Conservation (phyloP, 1,140 invertebrate genomes). For the Drosophila kohkoa region DNA sequence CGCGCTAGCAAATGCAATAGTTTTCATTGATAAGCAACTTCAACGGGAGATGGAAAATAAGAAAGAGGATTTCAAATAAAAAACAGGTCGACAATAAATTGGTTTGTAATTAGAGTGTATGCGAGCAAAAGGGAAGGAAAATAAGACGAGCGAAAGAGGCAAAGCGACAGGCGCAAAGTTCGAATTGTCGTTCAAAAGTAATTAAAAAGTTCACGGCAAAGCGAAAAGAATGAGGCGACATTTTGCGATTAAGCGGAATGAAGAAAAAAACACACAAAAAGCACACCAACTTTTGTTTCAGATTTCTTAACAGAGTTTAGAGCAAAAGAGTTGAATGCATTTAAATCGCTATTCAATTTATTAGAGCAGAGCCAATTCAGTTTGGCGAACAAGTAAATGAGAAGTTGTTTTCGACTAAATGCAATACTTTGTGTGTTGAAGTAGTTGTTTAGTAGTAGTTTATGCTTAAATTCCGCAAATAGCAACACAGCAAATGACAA, state of each 20-base stretch:
- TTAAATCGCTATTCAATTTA: slow-evolving; percentile 41
- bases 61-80: slow-evolving; percentile 36
- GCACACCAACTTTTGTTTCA: slow-evolving; percentile 11
- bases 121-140: slow-evolving; percentile 23
- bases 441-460: slow-evolving; percentile 47
- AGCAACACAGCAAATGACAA: slow-evolving; percentile 17
- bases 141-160: slow-evolving; percentile 3
- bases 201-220: slow-evolving; percentile 78
- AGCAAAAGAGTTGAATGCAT: slow-evolving; percentile 39
- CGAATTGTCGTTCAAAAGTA: slow-evolving; percentile 81
- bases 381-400: neutral
- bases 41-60: slow-evolving; percentile 23
- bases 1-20: slow-evolving; percentile 25
- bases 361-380: neutral
- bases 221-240: slow-evolving; percentile 66
- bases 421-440: slow-evolving; percentile 42
- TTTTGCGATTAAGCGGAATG: slow-evolving; percentile 61
- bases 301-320: slow-evolving; percentile 40
- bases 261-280: slow-evolving; percentile 7
- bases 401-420: slow-evolving; percentile 27
- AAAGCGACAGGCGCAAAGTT: slow-evolving; percentile 65
- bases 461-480: slow-evolving; percentile 48
- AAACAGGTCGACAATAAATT: slow-evolving; percentile 62
- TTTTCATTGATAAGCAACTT: slow-evolving; percentile 65
- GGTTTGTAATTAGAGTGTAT: slow-evolving; percentile 74